Conservation (phyloP, 2,797 vertebrate species). For the Hemibagrus guttatus region DNA sequence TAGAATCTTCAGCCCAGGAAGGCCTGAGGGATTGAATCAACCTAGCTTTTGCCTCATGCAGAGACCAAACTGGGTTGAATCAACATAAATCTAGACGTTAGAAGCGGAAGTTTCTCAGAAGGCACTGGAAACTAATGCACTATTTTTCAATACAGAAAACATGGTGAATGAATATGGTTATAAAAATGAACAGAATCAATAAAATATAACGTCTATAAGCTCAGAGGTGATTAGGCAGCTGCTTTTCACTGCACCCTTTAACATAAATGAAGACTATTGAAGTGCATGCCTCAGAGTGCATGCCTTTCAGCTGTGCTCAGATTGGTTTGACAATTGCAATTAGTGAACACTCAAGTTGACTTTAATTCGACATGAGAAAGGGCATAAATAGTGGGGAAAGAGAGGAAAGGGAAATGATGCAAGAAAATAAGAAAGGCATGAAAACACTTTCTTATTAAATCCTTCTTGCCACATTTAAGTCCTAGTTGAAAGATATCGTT, state of each 20-base stretch:
- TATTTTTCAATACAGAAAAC: not conserved
- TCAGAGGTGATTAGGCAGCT: constrained; percentile 63
- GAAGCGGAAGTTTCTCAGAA: not conserved
- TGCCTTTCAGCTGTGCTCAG: constrained; percentile 74
- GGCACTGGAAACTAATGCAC: not conserved
- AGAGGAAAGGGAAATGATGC: not conserved
- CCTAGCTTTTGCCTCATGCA: too few species aligned
- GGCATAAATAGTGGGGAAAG: constrained; percentile 61
- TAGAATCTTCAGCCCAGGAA: too few species aligned
- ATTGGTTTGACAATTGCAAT: constrained; percentile 84
- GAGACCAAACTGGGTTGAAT: not conserved
- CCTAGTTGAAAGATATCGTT: not conserved
- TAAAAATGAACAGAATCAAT: not conserved
- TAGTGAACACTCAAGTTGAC: constrained; percentile 79
- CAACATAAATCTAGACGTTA: not conserved
- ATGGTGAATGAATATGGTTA: not conserved
- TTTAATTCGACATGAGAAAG: constrained; percentile 77
- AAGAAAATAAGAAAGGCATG: not conserved
- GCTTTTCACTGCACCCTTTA: constrained; percentile 70
- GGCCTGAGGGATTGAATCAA: too few species aligned
- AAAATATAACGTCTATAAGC: too few species aligned
- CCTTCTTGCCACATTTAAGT: not conserved
- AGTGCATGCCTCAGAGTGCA: constrained; percentile 71
- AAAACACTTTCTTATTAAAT: not conserved
- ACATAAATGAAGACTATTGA: constrained; percentile 84